phyloP scores from a whole-genome alignment of 1,140 invertebrate species.

The Proctacanthus coquilletti region DNA sequence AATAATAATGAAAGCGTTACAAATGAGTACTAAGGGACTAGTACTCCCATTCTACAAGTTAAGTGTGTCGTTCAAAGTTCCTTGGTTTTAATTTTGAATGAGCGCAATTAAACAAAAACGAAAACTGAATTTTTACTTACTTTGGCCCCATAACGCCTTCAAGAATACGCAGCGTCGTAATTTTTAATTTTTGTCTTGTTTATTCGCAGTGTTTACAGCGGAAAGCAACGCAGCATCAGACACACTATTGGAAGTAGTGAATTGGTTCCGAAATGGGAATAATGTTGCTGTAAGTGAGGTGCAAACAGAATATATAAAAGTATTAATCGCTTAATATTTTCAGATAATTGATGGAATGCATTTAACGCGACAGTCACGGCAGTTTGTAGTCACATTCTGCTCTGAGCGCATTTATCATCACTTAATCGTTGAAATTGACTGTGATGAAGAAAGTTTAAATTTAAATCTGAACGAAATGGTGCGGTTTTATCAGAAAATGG shows the following conservation, averaged over 20 bases:
- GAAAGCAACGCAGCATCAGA: constrained; percentile 62
- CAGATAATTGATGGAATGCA: constrained; percentile 90
- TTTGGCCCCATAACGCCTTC: no score
- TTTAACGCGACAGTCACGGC: constrained; percentile 62
- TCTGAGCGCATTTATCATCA: constrained; percentile 62
- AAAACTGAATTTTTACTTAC: no score
- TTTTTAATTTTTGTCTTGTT: constrained; percentile 3
- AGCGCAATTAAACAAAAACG: no score
- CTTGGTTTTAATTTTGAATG: no score
- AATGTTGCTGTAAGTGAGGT: constrained; percentile 57
- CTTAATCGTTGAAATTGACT: constrained; percentile 86
- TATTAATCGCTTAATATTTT: background rate
- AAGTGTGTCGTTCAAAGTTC: no score
- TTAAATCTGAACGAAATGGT: constrained; percentile 80
- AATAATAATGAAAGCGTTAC: no score
- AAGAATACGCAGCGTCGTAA: no score
- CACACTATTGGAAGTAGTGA: constrained; percentile 66
- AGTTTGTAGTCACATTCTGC: constrained; percentile 60
- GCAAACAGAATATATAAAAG: constrained; percentile 2
- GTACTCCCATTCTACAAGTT: no score
- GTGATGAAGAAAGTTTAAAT: constrained; percentile 62
- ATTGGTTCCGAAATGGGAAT: constrained; percentile 59
- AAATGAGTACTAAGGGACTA: no score
- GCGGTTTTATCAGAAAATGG: constrained; percentile 76
- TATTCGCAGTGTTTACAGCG: constrained; percentile 11